Evolutionary conservation across 2,113 vertebrate species (phyloP).

Genomic region (Labrus mixtus): DNA sequence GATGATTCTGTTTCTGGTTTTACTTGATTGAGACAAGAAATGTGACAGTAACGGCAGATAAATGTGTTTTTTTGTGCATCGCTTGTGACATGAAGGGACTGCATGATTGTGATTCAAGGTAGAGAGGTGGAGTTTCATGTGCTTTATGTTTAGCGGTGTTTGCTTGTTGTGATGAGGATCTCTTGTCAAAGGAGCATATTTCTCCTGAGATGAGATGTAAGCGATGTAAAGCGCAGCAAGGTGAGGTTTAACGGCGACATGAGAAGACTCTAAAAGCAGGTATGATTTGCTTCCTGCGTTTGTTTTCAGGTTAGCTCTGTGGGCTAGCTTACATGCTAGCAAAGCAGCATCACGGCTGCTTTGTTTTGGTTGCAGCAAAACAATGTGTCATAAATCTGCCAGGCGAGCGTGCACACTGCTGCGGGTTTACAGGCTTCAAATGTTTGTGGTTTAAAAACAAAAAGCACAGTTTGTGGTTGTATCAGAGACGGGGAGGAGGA

Average conservation of each 20-base stretch:
- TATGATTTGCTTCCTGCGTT: slow-evolving; percentile 15
- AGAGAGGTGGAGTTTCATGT: neutral
- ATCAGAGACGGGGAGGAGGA: slow-evolving; percentile 8
- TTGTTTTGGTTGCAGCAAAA: slow-evolving; percentile 51
- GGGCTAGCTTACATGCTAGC: slow-evolving; percentile 18
- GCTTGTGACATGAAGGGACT: neutral
- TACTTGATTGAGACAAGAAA: no score
- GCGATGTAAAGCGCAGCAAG: neutral
- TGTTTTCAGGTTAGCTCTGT: slow-evolving; percentile 17
- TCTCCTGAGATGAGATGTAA: neutral
- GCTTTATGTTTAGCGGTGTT: neutral
- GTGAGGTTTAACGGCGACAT: neutral
- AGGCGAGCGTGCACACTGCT: neutral
- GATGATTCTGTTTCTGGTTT: no score
- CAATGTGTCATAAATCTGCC: slow-evolving; percentile 72
- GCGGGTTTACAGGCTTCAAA: neutral
- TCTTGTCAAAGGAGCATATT: no score
- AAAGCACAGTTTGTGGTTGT: neutral
- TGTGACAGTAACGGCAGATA: no score
- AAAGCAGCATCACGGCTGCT: neutral
- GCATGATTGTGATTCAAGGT: neutral
- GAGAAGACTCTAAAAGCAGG: neutral
- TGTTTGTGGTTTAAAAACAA: neutral
- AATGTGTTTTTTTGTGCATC: neutral
- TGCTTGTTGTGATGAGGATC: neutral